These are phyloP conservation scores for Channallabes apus DNA, from an alignment of 2,797 vertebrate genomes.

Conservation along the genomic window DNA sequence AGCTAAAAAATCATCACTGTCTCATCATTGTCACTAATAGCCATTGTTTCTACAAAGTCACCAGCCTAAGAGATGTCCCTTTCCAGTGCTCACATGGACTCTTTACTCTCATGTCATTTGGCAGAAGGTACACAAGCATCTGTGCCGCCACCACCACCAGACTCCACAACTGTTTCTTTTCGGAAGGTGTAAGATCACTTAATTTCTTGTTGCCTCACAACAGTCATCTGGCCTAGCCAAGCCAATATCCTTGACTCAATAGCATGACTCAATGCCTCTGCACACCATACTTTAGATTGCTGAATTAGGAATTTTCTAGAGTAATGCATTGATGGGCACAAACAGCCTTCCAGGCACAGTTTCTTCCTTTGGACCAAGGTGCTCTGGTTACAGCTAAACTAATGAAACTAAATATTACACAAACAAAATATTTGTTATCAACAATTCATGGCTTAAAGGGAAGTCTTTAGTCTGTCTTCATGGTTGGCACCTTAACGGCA, in stretches of 20 bases:
- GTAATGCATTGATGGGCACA: not conserved
- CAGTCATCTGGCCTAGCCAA: no score
- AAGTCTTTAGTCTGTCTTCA: not conserved
- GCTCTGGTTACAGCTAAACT: not conserved
- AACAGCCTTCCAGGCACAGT: not conserved
- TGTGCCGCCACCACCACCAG: no score
- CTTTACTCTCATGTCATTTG: not conserved
- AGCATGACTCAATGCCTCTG: no score
- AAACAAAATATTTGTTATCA: not conserved
- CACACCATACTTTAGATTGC: no score
- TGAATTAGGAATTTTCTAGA: not conserved
- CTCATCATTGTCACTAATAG: not conserved
- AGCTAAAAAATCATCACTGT: not conserved
- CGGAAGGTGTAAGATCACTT: not conserved
- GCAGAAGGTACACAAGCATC: not conserved
- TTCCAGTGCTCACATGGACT: not conserved
- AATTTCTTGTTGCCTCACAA: no score
- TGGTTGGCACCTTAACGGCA: not conserved
- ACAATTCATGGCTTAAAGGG: not conserved
- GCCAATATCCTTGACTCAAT: no score
- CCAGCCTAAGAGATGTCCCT: not conserved
- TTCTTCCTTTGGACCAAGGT: not conserved
- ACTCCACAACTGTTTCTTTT: not conserved
- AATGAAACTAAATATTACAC: not conserved
- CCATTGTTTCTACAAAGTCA: not conserved